Percentiles rank a stretch among this genome's conserved stretches.
Conservation (phyloP, 2,888 invertebrate species). For the Caenorhabditis macrosperma region DNA sequence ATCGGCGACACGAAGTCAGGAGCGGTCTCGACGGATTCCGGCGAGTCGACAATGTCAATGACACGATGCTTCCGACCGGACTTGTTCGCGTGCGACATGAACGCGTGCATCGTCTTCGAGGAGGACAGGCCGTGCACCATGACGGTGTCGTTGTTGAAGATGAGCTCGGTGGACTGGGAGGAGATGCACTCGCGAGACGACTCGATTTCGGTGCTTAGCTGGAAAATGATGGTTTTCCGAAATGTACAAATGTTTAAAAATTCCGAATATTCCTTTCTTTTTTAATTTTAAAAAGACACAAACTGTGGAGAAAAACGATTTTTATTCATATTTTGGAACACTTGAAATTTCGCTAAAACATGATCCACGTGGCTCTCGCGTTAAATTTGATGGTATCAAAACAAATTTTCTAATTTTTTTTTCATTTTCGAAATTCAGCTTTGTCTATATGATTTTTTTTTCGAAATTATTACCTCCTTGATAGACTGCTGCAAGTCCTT, state of each 20-base stretch:
- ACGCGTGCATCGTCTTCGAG: constrained; percentile 67
- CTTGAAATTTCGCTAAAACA: too few species aligned
- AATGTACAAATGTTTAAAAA: too few species aligned
- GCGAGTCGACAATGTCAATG: constrained; percentile 38
- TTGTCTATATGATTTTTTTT: too few species aligned
- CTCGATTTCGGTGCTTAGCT: constrained; percentile 69
- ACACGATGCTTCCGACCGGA: constrained; percentile 41
- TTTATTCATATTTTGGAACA: too few species aligned
- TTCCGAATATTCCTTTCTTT: not conserved
- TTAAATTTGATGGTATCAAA: too few species aligned
- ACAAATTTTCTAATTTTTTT: too few species aligned
- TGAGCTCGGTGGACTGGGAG: constrained; percentile 65
- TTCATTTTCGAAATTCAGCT: too few species aligned
- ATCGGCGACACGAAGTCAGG: constrained; percentile 60
- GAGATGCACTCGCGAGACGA: constrained; percentile 67
- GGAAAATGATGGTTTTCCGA: constrained; percentile 25
- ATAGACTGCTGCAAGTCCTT: constrained; percentile 60
- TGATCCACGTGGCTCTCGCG: too few species aligned
- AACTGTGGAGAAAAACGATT: too few species aligned
- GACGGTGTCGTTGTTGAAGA: constrained; percentile 68
- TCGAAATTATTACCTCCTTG: constrained; percentile 66
- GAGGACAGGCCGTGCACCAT: constrained; percentile 65
- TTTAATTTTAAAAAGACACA: not conserved
- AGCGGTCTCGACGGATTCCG: constrained; percentile 34
- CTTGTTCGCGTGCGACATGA: constrained; percentile 43